These are phyloP conservation scores for Lophius piscatorius DNA, from an alignment of 2,113 vertebrate species.

Conservation along the genomic window DNA sequence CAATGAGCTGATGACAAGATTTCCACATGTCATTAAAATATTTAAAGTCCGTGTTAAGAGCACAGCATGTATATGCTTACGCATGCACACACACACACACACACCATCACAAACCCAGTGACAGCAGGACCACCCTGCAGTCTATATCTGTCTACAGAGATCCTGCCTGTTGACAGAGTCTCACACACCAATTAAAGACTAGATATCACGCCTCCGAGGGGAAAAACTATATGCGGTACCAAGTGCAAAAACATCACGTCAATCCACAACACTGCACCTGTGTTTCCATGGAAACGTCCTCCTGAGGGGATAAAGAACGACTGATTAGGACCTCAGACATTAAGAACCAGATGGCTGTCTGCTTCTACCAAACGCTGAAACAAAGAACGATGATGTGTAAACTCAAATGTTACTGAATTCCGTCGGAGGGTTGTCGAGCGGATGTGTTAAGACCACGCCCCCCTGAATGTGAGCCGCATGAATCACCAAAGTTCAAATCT, in stretches of 20 bases:
- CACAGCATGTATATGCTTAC: too few species aligned
- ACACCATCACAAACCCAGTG: not conserved
- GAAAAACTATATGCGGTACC: constrained; percentile 38
- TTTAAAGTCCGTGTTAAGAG: not conserved
- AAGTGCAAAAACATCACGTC: constrained; percentile 27
- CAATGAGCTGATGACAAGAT: too few species aligned
- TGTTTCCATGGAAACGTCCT: constrained; percentile 62
- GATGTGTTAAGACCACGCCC: too few species aligned
- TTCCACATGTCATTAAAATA: too few species aligned
- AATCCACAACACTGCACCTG: constrained; percentile 58
- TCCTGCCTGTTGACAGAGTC: not conserved
- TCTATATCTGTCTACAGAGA: not conserved
- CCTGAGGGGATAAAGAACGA: constrained; percentile 47
- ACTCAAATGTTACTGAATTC: too few species aligned
- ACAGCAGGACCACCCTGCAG: too few species aligned
- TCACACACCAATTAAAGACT: constrained; percentile 29
- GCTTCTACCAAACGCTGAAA: constrained; percentile 25
- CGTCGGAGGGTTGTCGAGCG: too few species aligned
- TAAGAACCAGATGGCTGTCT: not conserved
- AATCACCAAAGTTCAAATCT: too few species aligned
- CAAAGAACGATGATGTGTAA: too few species aligned
- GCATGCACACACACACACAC: not conserved
- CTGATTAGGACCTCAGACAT: not conserved
- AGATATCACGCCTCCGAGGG: constrained; percentile 28
- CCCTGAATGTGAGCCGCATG: too few species aligned